Base-by-base conservation (phyloP, 1,140 invertebrate genomes). In the Meteorus sp. region DNA sequence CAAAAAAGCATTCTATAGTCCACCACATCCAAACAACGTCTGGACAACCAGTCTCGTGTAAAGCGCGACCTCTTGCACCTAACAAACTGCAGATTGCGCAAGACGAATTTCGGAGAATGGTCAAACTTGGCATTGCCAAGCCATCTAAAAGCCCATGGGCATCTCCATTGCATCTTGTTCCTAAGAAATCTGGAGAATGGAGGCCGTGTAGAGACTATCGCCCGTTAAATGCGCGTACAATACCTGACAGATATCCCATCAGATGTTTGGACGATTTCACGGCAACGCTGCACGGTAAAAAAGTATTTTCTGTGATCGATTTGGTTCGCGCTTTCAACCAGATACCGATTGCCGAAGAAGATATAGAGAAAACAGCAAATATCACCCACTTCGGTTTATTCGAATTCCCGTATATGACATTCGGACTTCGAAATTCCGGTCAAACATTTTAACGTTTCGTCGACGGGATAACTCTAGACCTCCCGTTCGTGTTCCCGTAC, bases 241-340 rank as follows among this genome's bases (percentile, higher is more conserved):
- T 67, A 6, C 63, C 70, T 1, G 77, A 81, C 48, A 23, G 58
- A 1, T 80, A 76, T 54, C 75, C 72, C 6, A 37, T 80, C 0
- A 68, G 70, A 0, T 41, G 59, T 8, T 43, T 72, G 1, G 44
- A 60, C 1, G 62, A 65, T 33, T 64, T 67, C 7, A 58, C 82
- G 1, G 56, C 71, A 23, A 39, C 31, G 0, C 47, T 82, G 3
- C 47, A 39, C 0, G 73, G 70, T 0, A 48, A 63, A 1, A 64
- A 52, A 4, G 68, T 69, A 25, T 83, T 83, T 54, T 65, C 71
- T 2, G 65, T 19, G 15, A 7, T 59, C 0, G 83, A 86, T 64
- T 52, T 84, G 0, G 59, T 63, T 0, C 72, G 70, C 11, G 84
- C 83, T 0, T 86, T 81, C 59, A 76, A 79, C 66, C 82, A 79